Conservation (phyloP, 2,888 invertebrate species). For the Zonitis immaculata region DNA sequence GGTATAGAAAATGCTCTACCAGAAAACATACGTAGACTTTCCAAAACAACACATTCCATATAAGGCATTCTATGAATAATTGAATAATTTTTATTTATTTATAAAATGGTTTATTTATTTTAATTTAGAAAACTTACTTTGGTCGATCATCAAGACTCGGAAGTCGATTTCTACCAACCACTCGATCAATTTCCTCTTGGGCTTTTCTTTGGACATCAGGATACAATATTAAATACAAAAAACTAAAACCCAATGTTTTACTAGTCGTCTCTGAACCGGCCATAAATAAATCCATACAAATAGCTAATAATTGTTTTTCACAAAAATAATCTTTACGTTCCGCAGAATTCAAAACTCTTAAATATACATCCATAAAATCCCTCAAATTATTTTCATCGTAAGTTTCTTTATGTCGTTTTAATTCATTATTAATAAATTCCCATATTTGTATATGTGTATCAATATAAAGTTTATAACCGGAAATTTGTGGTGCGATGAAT, state of each 20-base stretch:
- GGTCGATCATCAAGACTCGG: conserved; percentile 68
- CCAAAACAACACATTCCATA: conserved; percentile 71
- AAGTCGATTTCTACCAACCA: conserved; percentile 63
- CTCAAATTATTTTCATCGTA: conserved; percentile 60
- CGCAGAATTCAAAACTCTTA: conserved; percentile 61
- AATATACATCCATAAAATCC: conserved; percentile 79
- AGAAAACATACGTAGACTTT: conserved; percentile 75
- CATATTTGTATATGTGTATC: conserved; percentile 67
- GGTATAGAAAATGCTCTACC: conserved; percentile 74
- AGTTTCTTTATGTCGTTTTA: conserved; percentile 64
- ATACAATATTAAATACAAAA: conserved; percentile 67
- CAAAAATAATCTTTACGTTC: conserved; percentile 56
- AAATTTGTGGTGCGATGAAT: conserved; percentile 66
- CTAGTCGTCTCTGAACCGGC: conserved; percentile 84
- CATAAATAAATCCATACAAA: conserved; percentile 81
- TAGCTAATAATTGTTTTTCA: conserved; percentile 72
- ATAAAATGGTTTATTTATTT: too few relatives aligned
- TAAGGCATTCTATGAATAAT: conserved; percentile 67
- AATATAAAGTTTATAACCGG: conserved; percentile 72
- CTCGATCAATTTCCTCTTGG: conserved; percentile 71
- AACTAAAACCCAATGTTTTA: conserved; percentile 72
- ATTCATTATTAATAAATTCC: conserved; percentile 66
- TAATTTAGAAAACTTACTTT: conserved; percentile 54
- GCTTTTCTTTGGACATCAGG: conserved; percentile 70
- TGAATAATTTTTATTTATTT: too few relatives aligned